Conservation (phyloP, 2,888 invertebrate species). For the Drosophila mulleri region DNA sequence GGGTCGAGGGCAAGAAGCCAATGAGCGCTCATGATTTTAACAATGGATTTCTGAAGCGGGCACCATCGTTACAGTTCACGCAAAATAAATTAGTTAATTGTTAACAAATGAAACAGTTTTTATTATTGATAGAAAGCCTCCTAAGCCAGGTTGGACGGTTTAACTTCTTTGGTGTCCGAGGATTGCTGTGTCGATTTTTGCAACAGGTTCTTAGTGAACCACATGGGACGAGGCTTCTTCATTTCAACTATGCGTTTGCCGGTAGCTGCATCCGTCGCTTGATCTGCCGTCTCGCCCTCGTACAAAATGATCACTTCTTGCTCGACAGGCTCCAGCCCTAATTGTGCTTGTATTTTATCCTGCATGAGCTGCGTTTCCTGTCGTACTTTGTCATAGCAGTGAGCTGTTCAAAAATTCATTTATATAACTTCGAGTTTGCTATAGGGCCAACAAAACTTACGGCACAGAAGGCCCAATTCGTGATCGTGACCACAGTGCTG, state of each 20-base stretch:
- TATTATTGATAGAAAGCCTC: constrained; percentile 67
- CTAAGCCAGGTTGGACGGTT: constrained; percentile 90
- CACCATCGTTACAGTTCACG: constrained; percentile 40
- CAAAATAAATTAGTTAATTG: constrained; percentile 62
- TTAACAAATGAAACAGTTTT: constrained; percentile 34
- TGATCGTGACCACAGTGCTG: constrained; percentile 93
- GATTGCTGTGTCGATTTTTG: constrained; percentile 91
- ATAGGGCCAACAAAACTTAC: constrained; percentile 86
- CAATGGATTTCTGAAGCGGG: constrained; percentile 91
- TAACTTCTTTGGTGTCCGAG: constrained; percentile 88
- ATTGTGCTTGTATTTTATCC: constrained; percentile 89
- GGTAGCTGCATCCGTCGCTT: constrained; percentile 87
- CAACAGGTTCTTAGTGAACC: constrained; percentile 94
- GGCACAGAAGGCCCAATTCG: constrained; percentile 92
- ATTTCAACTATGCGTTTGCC: constrained; percentile 94
- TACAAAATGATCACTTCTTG: constrained; percentile 94
- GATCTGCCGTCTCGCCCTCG: constrained; percentile 90
- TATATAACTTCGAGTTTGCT: neutral
- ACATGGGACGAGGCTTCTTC: constrained; percentile 92
- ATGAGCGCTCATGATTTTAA: constrained; percentile 93
- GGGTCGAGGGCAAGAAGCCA: constrained; percentile 89
- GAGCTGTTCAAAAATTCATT: constrained; percentile 86
- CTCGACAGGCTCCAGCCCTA: constrained; percentile 91
- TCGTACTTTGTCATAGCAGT: constrained; percentile 93
- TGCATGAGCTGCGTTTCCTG: constrained; percentile 93